Evolutionary conservation across 2,888 invertebrate genomes (phyloP), one percentile per base, ranked within the genome.

Genomic region (Copidosoma aretas): DNA sequence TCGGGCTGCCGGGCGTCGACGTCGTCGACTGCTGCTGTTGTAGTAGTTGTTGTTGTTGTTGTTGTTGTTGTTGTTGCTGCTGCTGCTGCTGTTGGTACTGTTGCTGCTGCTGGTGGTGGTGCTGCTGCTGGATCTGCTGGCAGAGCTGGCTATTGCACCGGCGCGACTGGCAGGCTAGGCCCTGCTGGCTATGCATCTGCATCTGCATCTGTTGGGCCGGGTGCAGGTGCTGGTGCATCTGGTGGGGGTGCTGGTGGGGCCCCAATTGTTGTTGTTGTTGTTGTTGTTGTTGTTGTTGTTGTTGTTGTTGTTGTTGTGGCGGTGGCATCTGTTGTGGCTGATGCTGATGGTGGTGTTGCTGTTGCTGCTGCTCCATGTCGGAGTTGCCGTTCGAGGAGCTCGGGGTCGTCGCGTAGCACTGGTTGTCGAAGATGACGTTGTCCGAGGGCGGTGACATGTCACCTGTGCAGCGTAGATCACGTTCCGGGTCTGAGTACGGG

Each of bases 321-420:
- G 57, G 43, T n/a, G 21, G 56, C 91, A 24, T 92, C 74, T 8
- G 76, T 73, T 19, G 64, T n/a, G 49, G 53, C 74, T 76, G 60
- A 17, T 46, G 43, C 8, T 46, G 43, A 14, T 49, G 49, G 17
- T 60, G 58, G 39, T 32, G 58, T 43, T 68, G 54, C 59, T 49
- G 14, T 93, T 91, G 17, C 67, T 77, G 79, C 57, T 91, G 90
- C 82, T 94, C 94, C 84, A 93, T 91, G 84, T 94, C 94, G 46
- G 93, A 94, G 86, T 94, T 94, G 67, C 95, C 95, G 80, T 95
- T 95, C 81, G 95, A 95, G 63, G 95, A 95, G 79, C 95, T 95
- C 19, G 96, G 95, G 51, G 95, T 95, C 54, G 95, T 95, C 43
- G 95, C 95, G 85, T 96, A 95, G 86, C 95, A 95, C 84, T 94